These are phyloP conservation scores for Azorinus chamasolen DNA, from an alignment of 2,888 invertebrate species.

Conservation along the genomic window DNA sequence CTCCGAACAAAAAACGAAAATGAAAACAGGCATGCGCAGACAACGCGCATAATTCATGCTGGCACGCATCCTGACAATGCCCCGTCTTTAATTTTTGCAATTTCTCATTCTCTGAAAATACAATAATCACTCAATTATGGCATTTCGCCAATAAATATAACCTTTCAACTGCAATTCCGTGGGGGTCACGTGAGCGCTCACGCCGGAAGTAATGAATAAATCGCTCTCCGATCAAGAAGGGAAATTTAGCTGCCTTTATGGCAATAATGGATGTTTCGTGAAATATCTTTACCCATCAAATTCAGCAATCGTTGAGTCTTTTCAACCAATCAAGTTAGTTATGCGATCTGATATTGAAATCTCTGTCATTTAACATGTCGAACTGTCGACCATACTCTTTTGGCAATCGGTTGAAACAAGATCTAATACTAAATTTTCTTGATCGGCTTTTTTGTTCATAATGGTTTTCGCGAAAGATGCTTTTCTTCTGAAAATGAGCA, in stretches of 20 bases:
- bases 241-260: constrained; percentile 54
- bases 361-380: constrained; percentile 2
- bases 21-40: no score
- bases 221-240: constrained; percentile 57
- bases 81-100: no score
- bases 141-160: constrained; percentile 52
- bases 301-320: constrained; percentile 52
- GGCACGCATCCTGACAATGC: no score
- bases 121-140: constrained; percentile 34
- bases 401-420: no score
- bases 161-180: constrained; percentile 52
- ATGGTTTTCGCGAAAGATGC: no score
- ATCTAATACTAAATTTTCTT: no score
- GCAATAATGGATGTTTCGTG: constrained; percentile 64
- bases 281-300: constrained; percentile 60
- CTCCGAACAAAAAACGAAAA: no score
- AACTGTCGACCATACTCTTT: no score
- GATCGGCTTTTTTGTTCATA: no score
- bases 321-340: constrained; percentile 62
- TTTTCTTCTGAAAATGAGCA: no score
- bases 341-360: constrained; percentile 64
- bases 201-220: constrained; percentile 67
- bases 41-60: not conserved
- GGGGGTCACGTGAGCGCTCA: constrained; percentile 50
- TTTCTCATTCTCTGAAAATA: no score